Evolutionary conservation across 2,888 invertebrate genomes (phyloP), one percentile per base, ranked within the genome.

Genomic region (Rhamnusium bicolor): DNA sequence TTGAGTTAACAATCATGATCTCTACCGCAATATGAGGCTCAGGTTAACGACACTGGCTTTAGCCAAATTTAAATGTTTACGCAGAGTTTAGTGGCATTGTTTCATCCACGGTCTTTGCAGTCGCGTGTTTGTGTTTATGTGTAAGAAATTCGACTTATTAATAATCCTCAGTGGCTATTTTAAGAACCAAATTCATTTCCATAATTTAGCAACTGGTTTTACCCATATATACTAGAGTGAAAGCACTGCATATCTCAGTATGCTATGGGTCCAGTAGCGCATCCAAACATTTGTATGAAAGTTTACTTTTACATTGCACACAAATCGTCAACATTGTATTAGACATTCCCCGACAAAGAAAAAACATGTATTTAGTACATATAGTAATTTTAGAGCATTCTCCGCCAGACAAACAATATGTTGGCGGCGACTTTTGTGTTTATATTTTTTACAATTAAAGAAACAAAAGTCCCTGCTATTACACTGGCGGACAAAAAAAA

Each of bases 91-190:
- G 32, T 32, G 29, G 21, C 65, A 65, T 65, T 65, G 53, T 65
- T 65, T 10, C 27, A 24, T 21, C 24, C 19, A 14, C 32, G 58
- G 14, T 14, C 10, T 46, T 46, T 29, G 46, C 29, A 51, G 29
- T 65, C 65, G 65, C 53, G 65, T 53, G 65, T 29, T 63, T 32
- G 19, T 29, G 65, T 67, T 54, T 46, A 67, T 67, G 46, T 67
- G 56, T 10, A 67, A 67, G 66, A 40, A 32, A 56, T 56, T 56
- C 66, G 56, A 67, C 56, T 24, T 67, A 56, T 67, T 67, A 56
- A 46, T 67, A 24, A 54, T 56, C 40, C n/a, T 32, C 10, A 10
- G 8, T 12, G 66, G 56, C 46, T 67, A 67, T 67, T 67, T 67
- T 40, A 40, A 32, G 65, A 51, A 51, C 65, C 32, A 29, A 32